Percentiles rank a stretch among this genome's conserved stretches.
These are phyloP conservation scores for Gasteruption jaculator DNA, from an alignment of 2,888 invertebrate species.

Conservation along the genomic window DNA sequence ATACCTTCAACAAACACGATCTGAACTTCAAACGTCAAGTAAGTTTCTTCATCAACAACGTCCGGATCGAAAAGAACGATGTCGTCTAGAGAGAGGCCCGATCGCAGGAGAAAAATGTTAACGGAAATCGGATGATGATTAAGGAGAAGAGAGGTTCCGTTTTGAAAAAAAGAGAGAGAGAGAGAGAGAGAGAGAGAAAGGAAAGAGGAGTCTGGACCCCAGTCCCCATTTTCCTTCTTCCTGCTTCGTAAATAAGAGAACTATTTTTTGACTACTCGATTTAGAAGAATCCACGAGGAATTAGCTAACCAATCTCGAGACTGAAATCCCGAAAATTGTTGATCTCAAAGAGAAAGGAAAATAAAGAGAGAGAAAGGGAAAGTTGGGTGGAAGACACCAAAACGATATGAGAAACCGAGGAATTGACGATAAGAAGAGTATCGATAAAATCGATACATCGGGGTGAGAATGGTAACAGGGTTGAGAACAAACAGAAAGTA, in stretches of 20 bases:
- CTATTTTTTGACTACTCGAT: conserved; percentile 38
- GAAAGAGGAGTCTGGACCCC: conserved; percentile 8
- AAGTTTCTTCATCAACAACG: conserved; percentile 80
- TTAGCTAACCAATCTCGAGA: too few relatives aligned
- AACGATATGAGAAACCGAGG: background rate
- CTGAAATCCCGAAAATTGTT: too few relatives aligned
- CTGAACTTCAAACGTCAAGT: conserved; percentile 75
- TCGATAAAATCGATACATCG: too few relatives aligned
- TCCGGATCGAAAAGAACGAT: conserved; percentile 71
- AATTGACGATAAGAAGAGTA: background rate
- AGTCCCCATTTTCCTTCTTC: conserved; percentile 10
- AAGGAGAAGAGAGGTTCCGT: conserved; percentile 6
- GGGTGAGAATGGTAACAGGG: too few relatives aligned
- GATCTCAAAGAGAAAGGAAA: too few relatives aligned
- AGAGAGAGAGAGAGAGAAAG: conserved; percentile 16
- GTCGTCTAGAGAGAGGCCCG: conserved; percentile 31
- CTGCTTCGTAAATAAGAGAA: conserved; percentile 21
- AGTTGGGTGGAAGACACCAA: background rate
- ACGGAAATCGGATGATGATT: conserved; percentile 10
- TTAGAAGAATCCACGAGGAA: too few relatives aligned
- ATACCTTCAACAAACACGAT: conserved; percentile 62
- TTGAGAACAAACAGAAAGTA: too few relatives aligned
- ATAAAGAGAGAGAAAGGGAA: conserved; percentile 1
- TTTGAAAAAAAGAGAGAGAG: conserved; percentile 2
- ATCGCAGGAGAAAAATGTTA: background rate